Evolutionary conservation across 2,888 invertebrate genomes (phyloP).

Genomic region (Microplitis manilae): DNA sequence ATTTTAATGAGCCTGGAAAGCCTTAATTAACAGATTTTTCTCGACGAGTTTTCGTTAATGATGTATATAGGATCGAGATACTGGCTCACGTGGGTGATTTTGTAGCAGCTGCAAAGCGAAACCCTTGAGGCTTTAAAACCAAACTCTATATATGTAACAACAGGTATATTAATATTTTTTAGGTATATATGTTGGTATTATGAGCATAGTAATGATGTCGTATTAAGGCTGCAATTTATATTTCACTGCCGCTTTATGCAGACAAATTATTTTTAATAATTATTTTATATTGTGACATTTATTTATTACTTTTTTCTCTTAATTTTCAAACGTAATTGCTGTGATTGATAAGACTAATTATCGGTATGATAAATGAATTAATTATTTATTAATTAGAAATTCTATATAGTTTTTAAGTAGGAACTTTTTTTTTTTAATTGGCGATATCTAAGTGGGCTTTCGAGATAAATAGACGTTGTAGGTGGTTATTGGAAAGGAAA

Average conservation of each 20-base stretch:
- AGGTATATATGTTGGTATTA: not conserved
- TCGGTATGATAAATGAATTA: too few relatives aligned
- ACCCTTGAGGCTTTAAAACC: slow-evolving; percentile 4
- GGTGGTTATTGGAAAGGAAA: too few relatives aligned
- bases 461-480: too few relatives aligned
- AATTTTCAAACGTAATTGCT: not conserved
- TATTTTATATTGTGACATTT: not conserved
- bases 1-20: not conserved
- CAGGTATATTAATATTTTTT: slow-evolving; percentile 3
- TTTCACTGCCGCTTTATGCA: not conserved
- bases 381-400: too few relatives aligned
- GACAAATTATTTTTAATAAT: not conserved
- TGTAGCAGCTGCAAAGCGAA: slow-evolving; percentile 24
- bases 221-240: not conserved
- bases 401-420: too few relatives aligned
- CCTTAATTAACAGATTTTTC: slow-evolving; percentile 16
- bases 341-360: too few relatives aligned
- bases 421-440: too few relatives aligned
- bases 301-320: not conserved
- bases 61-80: not conserved
- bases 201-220: not conserved
- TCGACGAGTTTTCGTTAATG: slow-evolving; percentile 22
- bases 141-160: not conserved
- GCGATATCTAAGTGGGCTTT: too few relatives aligned
- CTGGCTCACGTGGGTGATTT: not conserved